Evolutionary conservation across 2,888 invertebrate genomes (phyloP).

Genomic region (Torymus auratus): DNA sequence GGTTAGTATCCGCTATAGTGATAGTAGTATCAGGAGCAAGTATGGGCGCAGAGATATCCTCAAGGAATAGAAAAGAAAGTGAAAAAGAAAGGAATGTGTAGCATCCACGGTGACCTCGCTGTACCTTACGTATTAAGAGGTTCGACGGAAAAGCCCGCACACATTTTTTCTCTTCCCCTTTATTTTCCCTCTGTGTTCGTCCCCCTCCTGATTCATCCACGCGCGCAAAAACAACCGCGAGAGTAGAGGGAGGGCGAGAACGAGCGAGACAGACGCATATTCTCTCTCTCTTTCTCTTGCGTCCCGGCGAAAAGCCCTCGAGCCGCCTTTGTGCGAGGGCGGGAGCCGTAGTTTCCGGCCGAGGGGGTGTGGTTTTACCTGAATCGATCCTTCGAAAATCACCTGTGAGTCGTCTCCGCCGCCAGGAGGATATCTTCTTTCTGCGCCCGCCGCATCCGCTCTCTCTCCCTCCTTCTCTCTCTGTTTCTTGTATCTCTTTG

Average conservation of each 20-base stretch:
- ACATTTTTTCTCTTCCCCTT: no score
- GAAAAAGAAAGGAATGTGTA: slow-evolving; percentile 22
- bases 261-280: not conserved
- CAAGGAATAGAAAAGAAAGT: not conserved
- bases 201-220: not conserved
- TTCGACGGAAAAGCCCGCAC: slow-evolving; percentile 21
- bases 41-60: not conserved
- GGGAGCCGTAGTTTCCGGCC: slow-evolving; percentile 55
- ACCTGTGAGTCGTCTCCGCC: slow-evolving; percentile 46
- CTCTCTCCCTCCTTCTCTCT: slow-evolving; percentile 5
- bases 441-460: not conserved
- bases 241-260: not conserved
- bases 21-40: no score
- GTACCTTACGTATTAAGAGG: slow-evolving; percentile 39
- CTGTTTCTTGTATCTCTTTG: not conserved
- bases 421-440: slow-evolving; percentile 5
- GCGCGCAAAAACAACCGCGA: slow-evolving; percentile 8
- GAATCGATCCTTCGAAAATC: slow-evolving; percentile 67
- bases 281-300: not conserved
- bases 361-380: slow-evolving; percentile 66
- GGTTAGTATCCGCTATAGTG: no score
- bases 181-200: no score
- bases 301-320: slow-evolving; percentile 27
- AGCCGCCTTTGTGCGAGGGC: slow-evolving; percentile 36
- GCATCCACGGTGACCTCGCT: slow-evolving; percentile 25